Evolutionary conservation across 2,113 vertebrate species (phyloP).

Genomic region (Ceuthmochares aereus): DNA sequence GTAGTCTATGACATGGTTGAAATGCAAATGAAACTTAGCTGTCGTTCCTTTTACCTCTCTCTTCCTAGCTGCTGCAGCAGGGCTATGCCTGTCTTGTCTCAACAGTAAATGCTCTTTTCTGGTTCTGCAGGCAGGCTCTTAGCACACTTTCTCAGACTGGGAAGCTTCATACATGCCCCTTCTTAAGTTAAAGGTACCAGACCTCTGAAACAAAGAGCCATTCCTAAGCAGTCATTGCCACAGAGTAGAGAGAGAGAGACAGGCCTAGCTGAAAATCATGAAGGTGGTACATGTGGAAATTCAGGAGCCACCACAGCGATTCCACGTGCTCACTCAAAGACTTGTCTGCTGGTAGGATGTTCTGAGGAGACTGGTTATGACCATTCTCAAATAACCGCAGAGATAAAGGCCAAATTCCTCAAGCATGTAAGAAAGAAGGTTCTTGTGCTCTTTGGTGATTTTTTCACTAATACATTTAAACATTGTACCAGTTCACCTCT

Average conservation of each 20-base stretch:
- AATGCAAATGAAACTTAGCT: not conserved
- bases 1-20: not conserved
- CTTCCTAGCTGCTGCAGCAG: not conserved
- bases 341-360: not conserved
- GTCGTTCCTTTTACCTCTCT: not conserved
- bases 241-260: not conserved
- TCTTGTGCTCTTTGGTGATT: not conserved
- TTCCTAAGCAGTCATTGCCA: fast-evolving
- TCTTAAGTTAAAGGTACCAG: not conserved
- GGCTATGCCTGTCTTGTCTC: not conserved
- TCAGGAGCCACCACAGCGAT: not conserved
- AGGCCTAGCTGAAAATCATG: not conserved
- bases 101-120: not conserved
- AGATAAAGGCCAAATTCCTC: not conserved
- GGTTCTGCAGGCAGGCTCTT: not conserved
- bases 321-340: not conserved
- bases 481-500: not conserved
- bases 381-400: not conserved
- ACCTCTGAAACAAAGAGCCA: not conserved
- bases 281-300: not conserved
- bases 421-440: not conserved
- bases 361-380: not conserved
- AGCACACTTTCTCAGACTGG: not conserved
- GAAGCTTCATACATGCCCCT: not conserved
- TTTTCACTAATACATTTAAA: not conserved